Evolutionary conservation across 2,888 invertebrate genomes (phyloP).

Genomic region (Spodoptera littoralis): DNA sequence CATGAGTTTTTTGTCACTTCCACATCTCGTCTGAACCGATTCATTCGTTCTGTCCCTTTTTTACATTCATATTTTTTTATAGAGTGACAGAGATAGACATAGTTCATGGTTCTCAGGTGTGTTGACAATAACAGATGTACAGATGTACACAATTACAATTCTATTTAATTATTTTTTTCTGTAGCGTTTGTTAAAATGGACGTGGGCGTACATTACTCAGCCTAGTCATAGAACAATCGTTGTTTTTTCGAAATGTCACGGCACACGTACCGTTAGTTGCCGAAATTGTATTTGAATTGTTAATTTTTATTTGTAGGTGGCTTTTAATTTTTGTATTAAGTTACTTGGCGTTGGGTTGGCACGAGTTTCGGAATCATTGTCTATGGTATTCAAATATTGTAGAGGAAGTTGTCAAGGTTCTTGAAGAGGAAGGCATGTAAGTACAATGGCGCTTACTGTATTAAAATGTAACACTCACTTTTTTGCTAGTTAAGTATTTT

Average conservation of each 20-base stretch:
- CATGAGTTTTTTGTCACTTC: constrained; percentile 88
- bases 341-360: no score
- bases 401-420: no score
- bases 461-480: no score
- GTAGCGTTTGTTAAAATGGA: constrained; percentile 73
- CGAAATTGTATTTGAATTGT: constrained; percentile 76
- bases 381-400: no score
- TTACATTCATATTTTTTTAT: constrained; percentile 23
- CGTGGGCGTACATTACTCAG: constrained; percentile 78
- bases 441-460: no score
- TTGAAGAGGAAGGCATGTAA: no score
- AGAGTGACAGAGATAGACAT: constrained; percentile 64
- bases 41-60: constrained; percentile 66
- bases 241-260: constrained; percentile 76
- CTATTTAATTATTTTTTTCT: constrained; percentile 87
- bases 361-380: no score
- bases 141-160: constrained; percentile 87
- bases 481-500: no score
- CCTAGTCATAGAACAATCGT: constrained; percentile 76
- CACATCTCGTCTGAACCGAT: constrained; percentile 77
- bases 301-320: constrained; percentile 69
- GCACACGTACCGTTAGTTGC: constrained; percentile 72
- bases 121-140: constrained; percentile 88
- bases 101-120: constrained; percentile 81
- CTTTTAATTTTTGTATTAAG: constrained; percentile 50